Base-by-base conservation (phyloP, 1,140 invertebrate species). In the Hyposmocoma kahamanoa region DNA sequence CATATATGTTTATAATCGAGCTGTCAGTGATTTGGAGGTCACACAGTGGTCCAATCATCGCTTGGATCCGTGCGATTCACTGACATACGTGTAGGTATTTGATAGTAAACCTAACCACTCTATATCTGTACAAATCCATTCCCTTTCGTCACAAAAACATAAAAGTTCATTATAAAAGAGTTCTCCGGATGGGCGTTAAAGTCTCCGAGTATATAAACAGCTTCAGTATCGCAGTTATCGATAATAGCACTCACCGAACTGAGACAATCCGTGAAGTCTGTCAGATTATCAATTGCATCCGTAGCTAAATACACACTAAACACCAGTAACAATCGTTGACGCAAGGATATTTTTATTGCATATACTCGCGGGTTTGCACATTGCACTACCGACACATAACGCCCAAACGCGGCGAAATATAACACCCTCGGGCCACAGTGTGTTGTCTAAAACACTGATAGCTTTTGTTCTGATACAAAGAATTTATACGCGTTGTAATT, bases 241-340 rank as follows among this genome's bases (percentile, higher is more conserved):
- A 42, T n/a, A 21, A 42, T 22, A 2, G 39, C 18, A 8, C 18
- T 42, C 11, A 42, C 21, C 21, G 15, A 13, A 34, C 32, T 34
- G 15, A 28, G 24, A 39, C 36, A 39, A 11, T 39, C 36, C n/a
- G 36, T 39, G 11, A 39, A 39, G 8, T 39, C 39, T 5, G 20
- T 2, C 18, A 42, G 21, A n/a, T 44, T 44, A 17, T 26, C 42
- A 1, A 9, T 26, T 11, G 22, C 17, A 6, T 26, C 42, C 22
- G 42, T 44, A 28, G 42, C 22, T 26, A 44, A 22, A 24, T 42
- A 42, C n/a, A 42, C 41, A 6, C 11, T 15, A 10, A 42, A 19
- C 8, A 42, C 20, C 10, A 28, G 6, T n/a, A 44, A 17, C 2
- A 26, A 28, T 2, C 42, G 11, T 10, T 44, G n/a, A 26, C 24